phyloP scores from a whole-genome alignment of 2,113 vertebrate species.

The Mustelus asterias region DNA sequence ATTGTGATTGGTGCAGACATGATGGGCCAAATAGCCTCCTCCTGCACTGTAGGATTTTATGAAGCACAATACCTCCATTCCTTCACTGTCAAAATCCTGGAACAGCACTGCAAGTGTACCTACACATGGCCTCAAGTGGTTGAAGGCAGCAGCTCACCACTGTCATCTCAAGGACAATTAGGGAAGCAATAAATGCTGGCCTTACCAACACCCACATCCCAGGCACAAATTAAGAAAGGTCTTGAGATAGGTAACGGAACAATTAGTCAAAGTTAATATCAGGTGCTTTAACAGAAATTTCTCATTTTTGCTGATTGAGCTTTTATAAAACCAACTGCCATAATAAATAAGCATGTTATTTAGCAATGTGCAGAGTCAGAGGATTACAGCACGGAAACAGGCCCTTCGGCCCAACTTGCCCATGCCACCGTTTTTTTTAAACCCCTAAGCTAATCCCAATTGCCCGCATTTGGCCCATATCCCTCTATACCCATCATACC shows the following conservation, averaged over 20 bases:
- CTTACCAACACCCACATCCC: neutral
- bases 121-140: neutral
- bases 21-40: no score
- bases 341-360: neutral
- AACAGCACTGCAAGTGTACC: neutral
- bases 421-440: no score
- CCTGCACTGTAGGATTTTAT: no score
- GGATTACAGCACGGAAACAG: no score
- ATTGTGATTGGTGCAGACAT: no score
- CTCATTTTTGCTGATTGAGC: neutral
- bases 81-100: neutral
- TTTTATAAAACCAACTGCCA: neutral
- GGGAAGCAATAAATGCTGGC: neutral
- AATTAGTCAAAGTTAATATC: neutral
- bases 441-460: no score
- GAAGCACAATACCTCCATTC: neutral
- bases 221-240: neutral
- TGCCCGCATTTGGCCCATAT: no score
- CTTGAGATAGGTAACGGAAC: neutral
- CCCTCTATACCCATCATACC: no score
- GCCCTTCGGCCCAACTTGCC: no score
- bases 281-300: neutral
- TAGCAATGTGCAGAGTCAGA: no score
- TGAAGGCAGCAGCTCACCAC: no score
- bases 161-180: neutral